phyloP scores from a whole-genome alignment of 2,888 invertebrate genomes.

The Pheosia tremula region DNA sequence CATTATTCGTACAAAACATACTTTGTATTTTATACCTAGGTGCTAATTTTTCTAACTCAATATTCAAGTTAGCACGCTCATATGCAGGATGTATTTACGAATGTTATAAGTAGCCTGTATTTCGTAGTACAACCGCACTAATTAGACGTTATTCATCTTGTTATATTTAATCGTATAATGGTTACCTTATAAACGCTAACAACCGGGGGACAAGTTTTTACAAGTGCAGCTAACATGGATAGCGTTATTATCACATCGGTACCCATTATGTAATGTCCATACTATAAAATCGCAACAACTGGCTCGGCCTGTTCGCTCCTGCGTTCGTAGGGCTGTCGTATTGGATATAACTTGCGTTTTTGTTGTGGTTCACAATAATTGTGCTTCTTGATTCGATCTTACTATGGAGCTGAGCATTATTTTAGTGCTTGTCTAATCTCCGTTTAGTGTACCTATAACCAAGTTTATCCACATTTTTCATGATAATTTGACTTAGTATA shows the following conservation, averaged over 20 bases:
- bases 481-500: no score
- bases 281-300: conserved; percentile 79
- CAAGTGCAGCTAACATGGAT: conserved; percentile 37
- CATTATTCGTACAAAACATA: no score
- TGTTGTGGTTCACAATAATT: neutral
- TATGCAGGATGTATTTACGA: neutral
- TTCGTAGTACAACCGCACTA: neutral
- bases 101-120: neutral
- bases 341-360: neutral
- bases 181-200: conserved; percentile 20
- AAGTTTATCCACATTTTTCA: no score
- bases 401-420: no score
- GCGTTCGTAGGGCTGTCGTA: conserved; percentile 44
- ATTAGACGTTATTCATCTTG: conserved; percentile 9
- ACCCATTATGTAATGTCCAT: conserved; percentile 70
- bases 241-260: conserved; percentile 63
- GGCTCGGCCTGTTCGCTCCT: conserved; percentile 55
- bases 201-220: conserved; percentile 36
- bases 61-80: neutral
- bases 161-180: conserved; percentile 31
- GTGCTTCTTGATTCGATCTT: neutral
- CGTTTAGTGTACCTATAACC: no score
- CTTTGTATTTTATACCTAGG: no score
- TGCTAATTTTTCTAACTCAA: no score
- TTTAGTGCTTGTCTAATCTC: no score